Evolutionary conservation across 2,113 vertebrate species (phyloP).

Genomic region (Henicopernis longicauda): DNA sequence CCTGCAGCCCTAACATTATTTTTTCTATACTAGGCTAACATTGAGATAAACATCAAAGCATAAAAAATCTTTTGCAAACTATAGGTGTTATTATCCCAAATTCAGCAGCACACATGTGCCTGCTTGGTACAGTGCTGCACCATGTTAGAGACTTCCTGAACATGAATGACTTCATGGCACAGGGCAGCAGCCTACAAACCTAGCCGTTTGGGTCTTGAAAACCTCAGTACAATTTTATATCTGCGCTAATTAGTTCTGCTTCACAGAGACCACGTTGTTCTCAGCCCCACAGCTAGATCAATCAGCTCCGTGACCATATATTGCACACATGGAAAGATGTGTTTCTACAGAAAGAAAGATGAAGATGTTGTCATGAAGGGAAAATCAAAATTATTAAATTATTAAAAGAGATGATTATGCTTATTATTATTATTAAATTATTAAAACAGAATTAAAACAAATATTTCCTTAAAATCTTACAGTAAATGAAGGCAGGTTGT

Average conservation of each 20-base stretch:
- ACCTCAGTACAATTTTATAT: neutral
- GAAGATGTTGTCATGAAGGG: neutral
- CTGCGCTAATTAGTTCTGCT: constrained; percentile 18
- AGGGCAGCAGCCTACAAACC: neutral
- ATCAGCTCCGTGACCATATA: neutral
- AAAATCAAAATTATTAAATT: neutral
- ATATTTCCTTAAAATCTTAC: neutral
- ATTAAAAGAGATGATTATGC: too few species aligned
- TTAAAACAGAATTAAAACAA: neutral
- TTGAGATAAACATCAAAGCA: neutral
- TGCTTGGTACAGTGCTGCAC: neutral
- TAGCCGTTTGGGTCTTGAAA: neutral
- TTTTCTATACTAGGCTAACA: neutral
- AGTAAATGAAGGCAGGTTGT: neutral
- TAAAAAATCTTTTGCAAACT: neutral
- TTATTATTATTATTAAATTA: too few species aligned
- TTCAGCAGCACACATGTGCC: neutral
- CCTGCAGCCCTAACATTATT: neutral
- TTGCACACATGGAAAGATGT: neutral
- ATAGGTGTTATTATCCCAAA: neutral
- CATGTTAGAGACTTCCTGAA: neutral
- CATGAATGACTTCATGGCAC: neutral
- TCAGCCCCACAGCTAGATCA: neutral
- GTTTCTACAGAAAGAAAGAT: neutral
- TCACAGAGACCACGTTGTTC: neutral